phyloP scores from a whole-genome alignment of 30 jellyfish, hydroid and myxozoan genomes.

The Pseudorhiza aurosa region DNA sequence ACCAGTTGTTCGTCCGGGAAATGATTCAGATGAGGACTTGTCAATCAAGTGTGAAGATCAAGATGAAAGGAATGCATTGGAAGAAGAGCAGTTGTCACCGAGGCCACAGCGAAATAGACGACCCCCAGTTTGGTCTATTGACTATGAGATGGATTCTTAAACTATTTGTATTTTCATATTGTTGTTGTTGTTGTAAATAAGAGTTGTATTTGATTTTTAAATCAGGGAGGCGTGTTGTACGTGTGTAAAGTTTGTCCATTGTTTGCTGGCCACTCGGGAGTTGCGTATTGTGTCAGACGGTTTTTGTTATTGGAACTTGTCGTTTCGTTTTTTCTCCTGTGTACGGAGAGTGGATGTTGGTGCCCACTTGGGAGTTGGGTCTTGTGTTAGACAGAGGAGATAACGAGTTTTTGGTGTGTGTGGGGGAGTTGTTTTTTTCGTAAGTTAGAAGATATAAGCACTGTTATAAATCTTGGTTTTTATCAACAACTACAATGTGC shows the following conservation, averaged over 20 bases:
- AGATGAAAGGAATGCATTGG: neutral
- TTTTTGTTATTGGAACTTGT: no score
- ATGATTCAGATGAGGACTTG: neutral
- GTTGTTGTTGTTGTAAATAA: neutral
- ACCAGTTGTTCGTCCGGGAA: slow-evolving; percentile 4
- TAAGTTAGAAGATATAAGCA: no score
- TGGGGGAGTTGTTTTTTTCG: no score
- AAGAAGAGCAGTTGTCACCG: neutral
- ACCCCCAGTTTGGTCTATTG: slow-evolving; percentile 3
- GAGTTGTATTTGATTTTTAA: neutral
- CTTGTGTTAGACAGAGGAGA: no score
- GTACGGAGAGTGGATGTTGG: no score
- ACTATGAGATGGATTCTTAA: neutral
- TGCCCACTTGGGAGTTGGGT: no score
- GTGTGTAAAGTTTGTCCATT: neutral
- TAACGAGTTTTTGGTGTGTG: no score
- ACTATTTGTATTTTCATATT: neutral
- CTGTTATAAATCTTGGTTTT: no score
- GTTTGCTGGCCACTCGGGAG: neutral
- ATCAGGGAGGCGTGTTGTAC: slow-evolving; percentile 22
- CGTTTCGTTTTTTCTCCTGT: no score
- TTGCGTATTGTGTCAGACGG: neutral
- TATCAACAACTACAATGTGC: no score
- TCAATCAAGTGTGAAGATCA: neutral
- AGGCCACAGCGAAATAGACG: slow-evolving; percentile 13